Conservation (phyloP, 2,888 invertebrate genomes). For the Agrenia bidenticulata region DNA sequence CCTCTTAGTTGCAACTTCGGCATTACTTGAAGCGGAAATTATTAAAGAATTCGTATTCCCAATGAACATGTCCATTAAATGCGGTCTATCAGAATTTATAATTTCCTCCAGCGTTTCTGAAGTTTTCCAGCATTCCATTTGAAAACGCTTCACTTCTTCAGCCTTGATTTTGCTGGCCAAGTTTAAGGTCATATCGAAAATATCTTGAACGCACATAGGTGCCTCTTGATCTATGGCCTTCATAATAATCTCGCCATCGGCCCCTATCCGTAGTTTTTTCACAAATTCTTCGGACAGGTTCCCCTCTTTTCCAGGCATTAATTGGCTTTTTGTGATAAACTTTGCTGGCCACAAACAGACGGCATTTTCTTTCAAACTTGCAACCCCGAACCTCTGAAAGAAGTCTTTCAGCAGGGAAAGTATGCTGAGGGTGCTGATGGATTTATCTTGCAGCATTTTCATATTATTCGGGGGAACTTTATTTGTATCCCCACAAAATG, state of each 20-base stretch:
- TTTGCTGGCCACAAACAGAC: constrained; percentile 12
- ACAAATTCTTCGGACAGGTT: constrained; percentile 4
- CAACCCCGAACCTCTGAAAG: constrained; percentile 14
- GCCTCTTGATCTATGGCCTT: neutral
- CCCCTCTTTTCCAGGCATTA: neutral
- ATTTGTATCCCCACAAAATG: neutral
- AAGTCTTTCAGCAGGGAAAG: constrained; percentile 13
- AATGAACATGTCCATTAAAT: constrained; percentile 13
- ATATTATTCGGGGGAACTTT: constrained; percentile 7
- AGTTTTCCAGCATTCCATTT: constrained; percentile 7
- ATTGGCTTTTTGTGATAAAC: neutral
- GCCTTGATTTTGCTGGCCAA: neutral
- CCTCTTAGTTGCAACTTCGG: too few relatives aligned
- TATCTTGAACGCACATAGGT: constrained; percentile 11
- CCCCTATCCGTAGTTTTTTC: neutral
- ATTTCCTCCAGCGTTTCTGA: constrained; percentile 10
- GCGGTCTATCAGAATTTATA: constrained; percentile 1
- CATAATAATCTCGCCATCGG: constrained; percentile 1
- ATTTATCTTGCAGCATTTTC: constrained; percentile 1
- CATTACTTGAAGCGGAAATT: neutral
- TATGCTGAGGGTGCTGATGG: neutral
- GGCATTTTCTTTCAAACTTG: constrained; percentile 4
- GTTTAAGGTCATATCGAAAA: constrained; percentile 8
- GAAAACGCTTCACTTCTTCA: constrained; percentile 12
- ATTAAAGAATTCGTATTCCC: too few relatives aligned